Evolutionary conservation across 2,888 invertebrate species (phyloP), one percentile per base, ranked within the genome.

Genomic region (Eupeodes latifasciatus): DNA sequence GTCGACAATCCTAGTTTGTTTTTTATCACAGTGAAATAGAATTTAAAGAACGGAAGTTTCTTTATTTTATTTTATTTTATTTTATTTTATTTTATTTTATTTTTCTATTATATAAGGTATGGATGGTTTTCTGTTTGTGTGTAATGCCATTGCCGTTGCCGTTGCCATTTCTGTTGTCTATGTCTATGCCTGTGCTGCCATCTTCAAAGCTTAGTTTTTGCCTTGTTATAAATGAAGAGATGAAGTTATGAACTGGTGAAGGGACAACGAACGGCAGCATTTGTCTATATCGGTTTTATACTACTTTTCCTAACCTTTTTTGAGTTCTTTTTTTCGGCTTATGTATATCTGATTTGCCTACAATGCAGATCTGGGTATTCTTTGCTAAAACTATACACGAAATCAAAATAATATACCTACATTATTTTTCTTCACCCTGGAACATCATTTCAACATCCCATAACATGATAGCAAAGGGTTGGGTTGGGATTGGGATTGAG

Each of bases 21-120:
- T 62, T 59, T 59, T 67, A 59, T 67, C 74, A 61, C 78, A 82
- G 74, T 59, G 16, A 82, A 69, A 85, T 61, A 62, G 19, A 82
- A 74, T 78, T 81, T 72, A 12, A 62, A 85, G 74, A 82, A 61
- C 62, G 74, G 75, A 86, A 75, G 79, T 79, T 82, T 16, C 75
- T 69, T 71, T 79, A 74, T 83, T 86, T 83, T 79, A 76, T 86
- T 83, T 83, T n/a, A n/a, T n/a, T n/a, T n/a, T n/a, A n/a, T n/a
- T n/a, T n/a, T n/a, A 74, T 83, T 86, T 83, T 79, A 76, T 86
- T 83, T 83, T 79, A 76, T 86, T 83, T 83, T 79, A 76, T 83
- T 83, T 71, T 66, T 19, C 55, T 75, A 72, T 86, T 83, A 82
- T 71, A 27, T 40, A 71, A 55, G 55, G 44, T 57, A 72, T 66